Evolutionary conservation across 2,113 vertebrate genomes (phyloP).

Genomic region (Calonectris borealis): DNA sequence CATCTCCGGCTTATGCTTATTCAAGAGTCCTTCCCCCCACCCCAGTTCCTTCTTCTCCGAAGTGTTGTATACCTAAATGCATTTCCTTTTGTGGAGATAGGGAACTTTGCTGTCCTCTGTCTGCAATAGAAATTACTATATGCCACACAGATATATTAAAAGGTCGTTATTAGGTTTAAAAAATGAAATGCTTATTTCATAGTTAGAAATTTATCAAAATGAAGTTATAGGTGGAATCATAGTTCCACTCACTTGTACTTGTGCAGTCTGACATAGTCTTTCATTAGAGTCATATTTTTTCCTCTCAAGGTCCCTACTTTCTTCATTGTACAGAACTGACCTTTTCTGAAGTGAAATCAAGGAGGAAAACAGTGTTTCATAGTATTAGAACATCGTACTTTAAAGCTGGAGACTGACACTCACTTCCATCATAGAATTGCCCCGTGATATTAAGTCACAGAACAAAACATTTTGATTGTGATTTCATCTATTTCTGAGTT

Average conservation of each 20-base stretch:
- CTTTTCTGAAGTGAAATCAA: not conserved
- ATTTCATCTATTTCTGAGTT: not conserved
- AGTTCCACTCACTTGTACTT: not conserved
- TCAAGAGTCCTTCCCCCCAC: not conserved
- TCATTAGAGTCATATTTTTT: not conserved
- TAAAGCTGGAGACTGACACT: not conserved
- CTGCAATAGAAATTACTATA: not conserved
- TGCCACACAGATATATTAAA: not conserved
- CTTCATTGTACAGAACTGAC: not conserved
- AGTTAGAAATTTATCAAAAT: not conserved
- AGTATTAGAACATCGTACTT: not conserved
- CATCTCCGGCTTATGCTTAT: constrained; percentile 12
- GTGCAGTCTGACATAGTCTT: not conserved
- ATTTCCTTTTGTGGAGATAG: not conserved
- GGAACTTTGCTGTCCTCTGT: not conserved
- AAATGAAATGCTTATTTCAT: not conserved
- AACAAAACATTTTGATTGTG: not conserved
- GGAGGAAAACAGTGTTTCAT: not conserved
- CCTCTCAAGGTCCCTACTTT: not conserved
- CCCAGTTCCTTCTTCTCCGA: not conserved
- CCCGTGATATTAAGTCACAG: not conserved
- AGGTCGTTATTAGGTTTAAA: not conserved
- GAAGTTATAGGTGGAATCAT: not conserved
- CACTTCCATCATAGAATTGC: not conserved
- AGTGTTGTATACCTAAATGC: not conserved